Base-by-base conservation (phyloP, 2,888 invertebrate genomes). In the Coleophora deauratella region DNA sequence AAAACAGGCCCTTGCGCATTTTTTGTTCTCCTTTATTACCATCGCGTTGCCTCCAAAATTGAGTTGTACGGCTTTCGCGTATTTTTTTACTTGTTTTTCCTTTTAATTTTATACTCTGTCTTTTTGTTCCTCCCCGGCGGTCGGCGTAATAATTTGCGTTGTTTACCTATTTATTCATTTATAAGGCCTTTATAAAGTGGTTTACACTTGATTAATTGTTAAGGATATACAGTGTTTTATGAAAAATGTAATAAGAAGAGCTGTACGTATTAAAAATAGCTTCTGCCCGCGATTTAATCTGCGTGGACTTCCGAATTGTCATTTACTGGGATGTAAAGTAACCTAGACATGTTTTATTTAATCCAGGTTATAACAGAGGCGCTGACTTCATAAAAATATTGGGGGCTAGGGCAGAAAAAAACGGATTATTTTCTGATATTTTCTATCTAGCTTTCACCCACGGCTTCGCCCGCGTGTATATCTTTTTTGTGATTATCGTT, bases 1-100 rank as follows among this genome's bases (percentile, higher is more conserved):
- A 75, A 69, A 43, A 77, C 78, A 80, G 54, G 40, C 63, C 62
- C 68, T 50, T 47, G 57, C 53, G 57, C 54, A 57, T 28, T 27
- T 35, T 72, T 79, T 77, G 74, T 71, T 71, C 57, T 56, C 58
- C 55, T 68, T 80, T 79, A 72, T 78, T 78, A 76, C 66, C 65
- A 62, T 59, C 66, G 75, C 66, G 68, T 50, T 74, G 76, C 74
- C 76, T 77, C 82, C 82, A 80, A 84, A 84, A 84, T 84, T 84
- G 82, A 84, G 82, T 81, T 84, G 82, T 84, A 74, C 74, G 67
- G 67, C 64, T 72, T 73, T 73, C 68, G 77, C 67, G 62, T 54
- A 47, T 50, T 59, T 64, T 70, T 71, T 64, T 52, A 49, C 49
- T 54, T 62, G 59, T 70, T 62, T 21, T 21, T 21, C 21, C 21